Percentiles rank a stretch among this genome's conserved stretches.
Conservation (phyloP, 2,113 vertebrate species). For the Strix aluco region DNA sequence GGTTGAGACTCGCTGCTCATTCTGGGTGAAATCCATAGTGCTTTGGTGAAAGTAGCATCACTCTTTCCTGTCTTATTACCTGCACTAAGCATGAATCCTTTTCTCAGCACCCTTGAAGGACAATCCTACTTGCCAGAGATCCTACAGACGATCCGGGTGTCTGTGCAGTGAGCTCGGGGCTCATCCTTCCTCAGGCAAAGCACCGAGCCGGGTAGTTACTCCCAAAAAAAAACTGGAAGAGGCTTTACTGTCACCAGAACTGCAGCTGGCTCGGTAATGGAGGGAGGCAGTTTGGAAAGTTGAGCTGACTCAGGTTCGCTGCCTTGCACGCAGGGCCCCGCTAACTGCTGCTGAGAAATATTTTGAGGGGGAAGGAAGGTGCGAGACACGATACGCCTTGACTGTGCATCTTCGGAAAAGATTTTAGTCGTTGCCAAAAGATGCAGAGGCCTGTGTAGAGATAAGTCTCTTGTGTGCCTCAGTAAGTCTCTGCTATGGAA, state of each 20-base stretch:
- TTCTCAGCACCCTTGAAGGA: background rate
- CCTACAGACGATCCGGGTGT: fast-evolving
- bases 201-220: fast-evolving
- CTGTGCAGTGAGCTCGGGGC: fast-evolving
- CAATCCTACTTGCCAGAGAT: fast-evolving
- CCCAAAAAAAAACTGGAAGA: background rate
- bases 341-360: background rate
- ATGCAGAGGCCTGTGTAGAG: fast-evolving
- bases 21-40: background rate
- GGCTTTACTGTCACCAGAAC: background rate
- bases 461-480: background rate
- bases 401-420: fast-evolving
- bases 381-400: fast-evolving
- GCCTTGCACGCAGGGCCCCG: background rate
- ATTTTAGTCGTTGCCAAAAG: fast-evolving
- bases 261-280: background rate
- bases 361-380: background rate
- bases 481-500: background rate
- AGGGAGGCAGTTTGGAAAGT: background rate
- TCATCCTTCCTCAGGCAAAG: background rate
- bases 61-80: background rate
- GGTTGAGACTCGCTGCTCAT: fast-evolving
- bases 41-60: fast-evolving
- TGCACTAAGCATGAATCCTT: background rate
- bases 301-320: background rate